Conservation (phyloP, 2,888 invertebrate genomes). For the Drosophila paucipuncta region DNA sequence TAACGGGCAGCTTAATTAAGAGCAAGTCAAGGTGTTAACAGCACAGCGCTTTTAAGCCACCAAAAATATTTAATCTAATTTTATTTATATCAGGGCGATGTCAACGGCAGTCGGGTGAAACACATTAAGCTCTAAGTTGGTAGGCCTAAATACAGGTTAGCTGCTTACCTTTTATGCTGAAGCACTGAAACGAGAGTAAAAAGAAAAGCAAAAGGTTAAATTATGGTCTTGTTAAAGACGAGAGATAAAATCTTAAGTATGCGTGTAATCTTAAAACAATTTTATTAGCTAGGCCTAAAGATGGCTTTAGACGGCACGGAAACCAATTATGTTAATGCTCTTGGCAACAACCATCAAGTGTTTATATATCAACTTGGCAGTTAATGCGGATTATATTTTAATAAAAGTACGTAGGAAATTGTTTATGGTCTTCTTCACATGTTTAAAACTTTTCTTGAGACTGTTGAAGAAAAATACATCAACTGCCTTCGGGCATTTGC, state of each 20-base stretch:
- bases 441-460: constrained; percentile 21
- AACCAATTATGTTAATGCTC: constrained; percentile 74
- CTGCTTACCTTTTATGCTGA: constrained; percentile 63
- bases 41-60: constrained; percentile 47
- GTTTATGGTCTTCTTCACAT: constrained; percentile 28
- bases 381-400: constrained; percentile 55
- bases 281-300: constrained; percentile 55
- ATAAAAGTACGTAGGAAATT: constrained; percentile 47
- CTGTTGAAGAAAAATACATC: background rate
- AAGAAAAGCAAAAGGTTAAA: constrained; percentile 57
- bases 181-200: constrained; percentile 52
- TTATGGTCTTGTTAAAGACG: constrained; percentile 43
- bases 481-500: constrained; percentile 17
- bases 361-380: constrained; percentile 18
- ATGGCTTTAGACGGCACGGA: constrained; percentile 8
- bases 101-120: constrained; percentile 31
- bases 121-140: constrained; percentile 42
- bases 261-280: constrained; percentile 69
- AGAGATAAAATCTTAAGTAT: constrained; percentile 64
- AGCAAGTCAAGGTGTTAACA: constrained; percentile 71
- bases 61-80: constrained; percentile 54
- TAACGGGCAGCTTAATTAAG: constrained; percentile 68
- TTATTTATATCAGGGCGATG: constrained; percentile 24
- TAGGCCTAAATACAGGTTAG: constrained; percentile 29
- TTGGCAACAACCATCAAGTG: constrained; percentile 21